Percentiles rank a stretch among this genome's conserved stretches.
These are phyloP conservation scores for Montifringilla adamsi DNA, from an alignment of 2,113 vertebrate species.

Conservation along the genomic window DNA sequence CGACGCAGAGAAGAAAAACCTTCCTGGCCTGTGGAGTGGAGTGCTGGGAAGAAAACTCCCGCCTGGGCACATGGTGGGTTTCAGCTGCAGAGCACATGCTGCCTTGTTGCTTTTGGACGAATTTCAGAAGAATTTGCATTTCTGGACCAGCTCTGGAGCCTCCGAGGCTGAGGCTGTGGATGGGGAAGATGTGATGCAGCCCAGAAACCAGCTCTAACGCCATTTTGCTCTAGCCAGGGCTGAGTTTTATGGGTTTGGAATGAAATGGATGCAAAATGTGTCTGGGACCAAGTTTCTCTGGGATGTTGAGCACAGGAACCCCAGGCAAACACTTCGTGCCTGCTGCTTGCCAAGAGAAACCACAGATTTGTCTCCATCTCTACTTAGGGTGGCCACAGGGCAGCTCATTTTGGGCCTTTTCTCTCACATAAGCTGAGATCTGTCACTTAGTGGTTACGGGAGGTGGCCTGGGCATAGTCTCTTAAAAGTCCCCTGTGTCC, in stretches of 20 bases:
- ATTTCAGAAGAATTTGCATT: constrained; percentile 23
- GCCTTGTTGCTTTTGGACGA: constrained; percentile 24
- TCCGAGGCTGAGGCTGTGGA: not conserved
- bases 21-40: not conserved
- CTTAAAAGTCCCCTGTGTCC: not conserved
- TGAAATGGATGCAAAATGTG: not conserved
- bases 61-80: not conserved
- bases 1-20: not conserved
- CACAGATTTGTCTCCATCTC: not conserved
- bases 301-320: not conserved
- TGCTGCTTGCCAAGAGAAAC: not conserved
- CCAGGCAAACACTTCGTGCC: not conserved
- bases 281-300: not conserved
- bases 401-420: not conserved
- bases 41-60: not conserved
- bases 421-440: not conserved
- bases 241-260: not conserved
- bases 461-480: not conserved
- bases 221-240: not conserved
- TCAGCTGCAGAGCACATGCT: constrained; percentile 46
- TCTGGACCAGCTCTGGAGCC: not conserved
- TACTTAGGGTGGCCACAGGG: not conserved
- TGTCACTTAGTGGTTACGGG: constrained; percentile 11
- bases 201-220: not conserved
- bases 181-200: not conserved